Conservation (phyloP, 2,888 invertebrate genomes). For the Charanyca ferruginea region DNA sequence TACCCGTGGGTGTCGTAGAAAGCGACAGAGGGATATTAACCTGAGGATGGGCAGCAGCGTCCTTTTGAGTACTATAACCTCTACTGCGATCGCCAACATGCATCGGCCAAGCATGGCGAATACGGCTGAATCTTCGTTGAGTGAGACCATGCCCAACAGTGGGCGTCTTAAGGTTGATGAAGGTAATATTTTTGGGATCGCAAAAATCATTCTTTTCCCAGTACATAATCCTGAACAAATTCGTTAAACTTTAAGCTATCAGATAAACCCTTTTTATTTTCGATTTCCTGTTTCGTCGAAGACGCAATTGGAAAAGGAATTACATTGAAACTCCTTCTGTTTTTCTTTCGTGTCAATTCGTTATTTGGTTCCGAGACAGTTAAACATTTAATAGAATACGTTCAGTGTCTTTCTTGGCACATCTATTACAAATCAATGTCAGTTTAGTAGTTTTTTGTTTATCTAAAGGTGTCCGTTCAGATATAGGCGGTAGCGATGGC, state of each 20-base stretch:
- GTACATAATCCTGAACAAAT: neutral
- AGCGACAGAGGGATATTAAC: too few species aligned
- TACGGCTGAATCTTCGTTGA: too few species aligned
- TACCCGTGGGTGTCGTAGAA: too few species aligned
- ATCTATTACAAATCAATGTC: conserved; percentile 26
- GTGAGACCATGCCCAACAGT: too few species aligned
- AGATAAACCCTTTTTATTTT: conserved; percentile 20
- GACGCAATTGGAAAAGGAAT: conserved; percentile 44
- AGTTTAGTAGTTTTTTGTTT: conserved; percentile 1
- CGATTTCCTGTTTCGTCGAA: conserved; percentile 36
- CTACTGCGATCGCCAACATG: too few species aligned
- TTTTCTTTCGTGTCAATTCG: conserved; percentile 37
- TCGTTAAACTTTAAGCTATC: conserved; percentile 16
- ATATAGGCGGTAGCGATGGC: too few species aligned
- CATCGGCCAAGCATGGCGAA: too few species aligned
- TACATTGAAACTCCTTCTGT: conserved; percentile 32
- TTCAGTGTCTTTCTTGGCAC: conserved; percentile 5
- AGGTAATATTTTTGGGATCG: too few species aligned
- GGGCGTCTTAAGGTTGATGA: too few species aligned
- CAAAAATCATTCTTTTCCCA: too few species aligned
- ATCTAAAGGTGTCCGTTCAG: neutral
- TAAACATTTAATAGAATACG: conserved; percentile 31
- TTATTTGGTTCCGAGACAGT: conserved; percentile 23
- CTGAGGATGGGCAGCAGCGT: too few species aligned
- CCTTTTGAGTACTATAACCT: too few species aligned